Evolutionary conservation across 2,888 invertebrate genomes (phyloP), one percentile per base, ranked within the genome.

Genomic region (Adineta ricciae): DNA sequence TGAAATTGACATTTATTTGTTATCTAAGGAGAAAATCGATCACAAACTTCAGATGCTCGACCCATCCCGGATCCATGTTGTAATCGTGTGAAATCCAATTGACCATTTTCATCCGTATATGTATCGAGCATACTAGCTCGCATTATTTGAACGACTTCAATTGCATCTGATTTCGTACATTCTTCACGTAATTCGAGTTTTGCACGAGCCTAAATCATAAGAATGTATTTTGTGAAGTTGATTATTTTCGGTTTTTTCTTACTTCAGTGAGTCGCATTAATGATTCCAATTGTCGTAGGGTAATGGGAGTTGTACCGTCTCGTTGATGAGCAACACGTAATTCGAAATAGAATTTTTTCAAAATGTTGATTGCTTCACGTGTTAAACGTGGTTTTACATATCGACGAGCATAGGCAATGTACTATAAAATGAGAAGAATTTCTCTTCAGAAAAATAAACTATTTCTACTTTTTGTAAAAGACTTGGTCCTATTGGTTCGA

Each of bases 321-420:
- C 92, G 92, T 88, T 93, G 93, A 88, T 93, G 93, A 46, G 88
- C 93, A 85, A 92, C 92, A 11, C 96, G 92, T 56, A 97, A 92
- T 87, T 94, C 93, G 84, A 95, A 91, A 89, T 96, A 97, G 91
- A 95, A 96, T 19, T 93, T 91, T 90, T 89, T 89, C 72, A 90
- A 90, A 1, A 93, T 91, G 86, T 91, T 91, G 5, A 93, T 93
- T 4, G 96, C 96, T 84, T 93, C 94, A 0, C 91, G 89, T 54
- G 93, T 93, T 32, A 97, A 91, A 88, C 92, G 93, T 0, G 97
- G 96, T 87, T 94, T 93, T 0, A 96, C 94, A 90, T 95, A 95
- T 90, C 95, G 94, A 86, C 94, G 93, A 0, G 96, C 95, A 90
- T 96, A 97, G 0, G 94, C 94, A 87, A 97, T 94, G 89, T 96